phyloP scores from a whole-genome alignment of 2,797 vertebrate species.

The Xyrichtys novacula region DNA sequence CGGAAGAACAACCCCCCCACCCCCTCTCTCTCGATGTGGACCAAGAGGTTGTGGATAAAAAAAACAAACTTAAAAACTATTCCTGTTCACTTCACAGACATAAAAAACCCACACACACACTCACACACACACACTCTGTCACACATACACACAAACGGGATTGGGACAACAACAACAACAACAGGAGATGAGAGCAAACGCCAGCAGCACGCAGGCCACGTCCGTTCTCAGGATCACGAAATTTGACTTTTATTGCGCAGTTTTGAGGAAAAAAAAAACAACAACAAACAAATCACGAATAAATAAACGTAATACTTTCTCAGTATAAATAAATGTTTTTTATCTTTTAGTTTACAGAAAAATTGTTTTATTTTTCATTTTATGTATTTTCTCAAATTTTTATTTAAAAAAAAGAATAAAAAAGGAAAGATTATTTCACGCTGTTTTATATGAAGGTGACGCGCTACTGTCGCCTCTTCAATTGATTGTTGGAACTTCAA shows the following conservation, averaged over 20 bases:
- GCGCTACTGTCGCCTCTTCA: slow-evolving; percentile 90
- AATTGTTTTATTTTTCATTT: slow-evolving; percentile 89
- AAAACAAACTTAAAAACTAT: slow-evolving; percentile 82
- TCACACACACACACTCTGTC: slow-evolving; percentile 49
- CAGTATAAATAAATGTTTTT: slow-evolving; percentile 83
- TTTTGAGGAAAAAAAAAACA: slow-evolving; percentile 79
- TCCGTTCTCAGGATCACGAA: slow-evolving; percentile 96
- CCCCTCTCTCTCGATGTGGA: slow-evolving; percentile 83
- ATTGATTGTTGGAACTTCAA: slow-evolving; percentile 97
- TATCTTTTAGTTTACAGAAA: slow-evolving; percentile 85
- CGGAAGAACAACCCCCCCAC: slow-evolving; percentile 60
- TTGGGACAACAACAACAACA: slow-evolving; percentile 72
- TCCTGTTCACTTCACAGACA: slow-evolving; percentile 46
- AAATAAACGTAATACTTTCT: slow-evolving; percentile 82
- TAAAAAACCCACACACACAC: slow-evolving; percentile 54
- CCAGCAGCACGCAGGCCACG: slow-evolving; percentile 88
- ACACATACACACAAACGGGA: slow-evolving; percentile 75
- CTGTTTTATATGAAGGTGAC: slow-evolving; percentile 92
- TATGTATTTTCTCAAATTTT: slow-evolving; percentile 88
- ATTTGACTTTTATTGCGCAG: slow-evolving; percentile 87
- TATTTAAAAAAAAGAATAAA: slow-evolving; percentile 82
- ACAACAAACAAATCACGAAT: slow-evolving; percentile 65
- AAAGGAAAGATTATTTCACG: slow-evolving; percentile 87
- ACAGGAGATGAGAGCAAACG: slow-evolving; percentile 83
- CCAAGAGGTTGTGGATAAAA: slow-evolving; percentile 81